Evolutionary conservation across 2,797 vertebrate genomes (phyloP).

Genomic region (Danio tinwini): DNA sequence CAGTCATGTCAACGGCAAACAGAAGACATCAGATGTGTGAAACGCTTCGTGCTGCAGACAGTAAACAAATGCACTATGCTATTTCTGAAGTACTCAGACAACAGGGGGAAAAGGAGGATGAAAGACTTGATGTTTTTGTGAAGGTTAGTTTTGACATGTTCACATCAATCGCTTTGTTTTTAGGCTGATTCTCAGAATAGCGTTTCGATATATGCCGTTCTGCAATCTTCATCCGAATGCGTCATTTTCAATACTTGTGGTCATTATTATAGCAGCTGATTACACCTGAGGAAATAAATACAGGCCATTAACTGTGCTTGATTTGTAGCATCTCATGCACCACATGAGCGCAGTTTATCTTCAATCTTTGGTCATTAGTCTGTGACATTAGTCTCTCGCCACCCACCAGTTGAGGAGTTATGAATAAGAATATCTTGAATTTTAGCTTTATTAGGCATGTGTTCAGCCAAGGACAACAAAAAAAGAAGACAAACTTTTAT

Average conservation of each 20-base stretch:
- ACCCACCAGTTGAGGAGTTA: too few species aligned
- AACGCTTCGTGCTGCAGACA: neutral
- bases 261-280: neutral
- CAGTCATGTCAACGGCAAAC: neutral
- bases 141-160: too few species aligned
- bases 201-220: neutral
- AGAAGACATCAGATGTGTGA: neutral
- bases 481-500: too few species aligned
- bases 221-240: neutral
- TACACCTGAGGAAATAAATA: neutral
- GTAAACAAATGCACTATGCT: neutral
- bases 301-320: neutral
- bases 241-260: neutral
- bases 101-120: too few species aligned
- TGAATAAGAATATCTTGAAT: too few species aligned
- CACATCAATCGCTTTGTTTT: neutral
- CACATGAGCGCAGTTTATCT: neutral
- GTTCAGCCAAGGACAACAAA: too few species aligned
- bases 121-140: too few species aligned
- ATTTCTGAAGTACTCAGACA: neutral
- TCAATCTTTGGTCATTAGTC: too few species aligned
- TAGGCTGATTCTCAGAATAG: neutral
- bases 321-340: neutral
- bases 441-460: too few species aligned
- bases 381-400: too few species aligned